A percentile compares a stretch with the other conserved stretches of the same genome.
Evolutionary conservation across 1,140 invertebrate genomes (phyloP).

Genomic region (Cydia splendana): DNA sequence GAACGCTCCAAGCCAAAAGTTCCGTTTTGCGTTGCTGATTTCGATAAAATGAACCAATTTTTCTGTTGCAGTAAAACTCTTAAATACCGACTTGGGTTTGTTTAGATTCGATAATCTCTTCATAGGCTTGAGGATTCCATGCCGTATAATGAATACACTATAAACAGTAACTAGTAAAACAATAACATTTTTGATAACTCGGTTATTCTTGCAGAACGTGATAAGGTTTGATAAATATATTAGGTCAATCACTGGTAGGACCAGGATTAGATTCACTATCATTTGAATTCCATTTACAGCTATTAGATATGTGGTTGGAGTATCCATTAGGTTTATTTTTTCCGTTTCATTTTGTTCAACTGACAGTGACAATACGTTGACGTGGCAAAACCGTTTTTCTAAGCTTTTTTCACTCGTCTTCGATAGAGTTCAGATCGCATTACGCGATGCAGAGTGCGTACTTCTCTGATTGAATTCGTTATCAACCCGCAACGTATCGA

Average conservation of each 20-base stretch:
- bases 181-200: not conserved
- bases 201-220: conserved; percentile 38
- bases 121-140: conserved; percentile 50
- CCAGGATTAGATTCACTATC: conserved; percentile 49
- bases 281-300: conserved; percentile 54
- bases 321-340: conserved; percentile 37
- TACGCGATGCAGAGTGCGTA: conserved; percentile 40
- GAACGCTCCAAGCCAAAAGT: conserved; percentile 56
- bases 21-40: conserved; percentile 51
- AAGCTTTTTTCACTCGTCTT: not conserved
- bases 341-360: conserved; percentile 22
- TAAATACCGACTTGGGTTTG: conserved; percentile 30
- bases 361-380: conserved; percentile 10
- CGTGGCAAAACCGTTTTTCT: not conserved
- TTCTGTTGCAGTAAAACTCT: conserved; percentile 41
- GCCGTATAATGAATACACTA: conserved; percentile 40
- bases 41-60: conserved; percentile 48
- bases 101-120: conserved; percentile 47
- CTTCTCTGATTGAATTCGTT: conserved; percentile 59
- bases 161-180: conserved; percentile 40
- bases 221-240: conserved; percentile 51
- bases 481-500: conserved; percentile 52
- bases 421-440: conserved; percentile 28
- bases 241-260: conserved; percentile 53
- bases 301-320: conserved; percentile 44